Conservation (phyloP, 2,797 vertebrate genomes). For the Lycodopsis pacificus region DNA sequence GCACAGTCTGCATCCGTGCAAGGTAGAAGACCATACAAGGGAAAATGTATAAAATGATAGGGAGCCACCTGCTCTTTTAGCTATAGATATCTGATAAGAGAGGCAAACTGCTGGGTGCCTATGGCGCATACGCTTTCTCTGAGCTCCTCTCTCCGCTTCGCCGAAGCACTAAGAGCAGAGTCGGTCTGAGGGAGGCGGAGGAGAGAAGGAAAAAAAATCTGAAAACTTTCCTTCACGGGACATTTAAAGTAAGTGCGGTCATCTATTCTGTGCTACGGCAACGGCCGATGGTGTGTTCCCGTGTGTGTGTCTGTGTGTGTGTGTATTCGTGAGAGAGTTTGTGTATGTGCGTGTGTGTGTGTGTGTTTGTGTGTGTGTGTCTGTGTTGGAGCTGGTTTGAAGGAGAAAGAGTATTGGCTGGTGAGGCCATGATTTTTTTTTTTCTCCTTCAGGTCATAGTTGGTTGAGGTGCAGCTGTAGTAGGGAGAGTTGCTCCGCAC, state of each 20-base stretch:
- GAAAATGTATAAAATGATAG: conserved; percentile 77
- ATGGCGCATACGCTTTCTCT: conserved; percentile 56
- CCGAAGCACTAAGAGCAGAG: conserved; percentile 60
- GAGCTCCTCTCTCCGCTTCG: conserved; percentile 59
- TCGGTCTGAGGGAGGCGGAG: conserved; percentile 75
- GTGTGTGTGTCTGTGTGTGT: conserved; percentile 35
- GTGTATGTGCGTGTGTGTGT: not conserved
- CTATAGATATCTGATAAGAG: conserved; percentile 66
- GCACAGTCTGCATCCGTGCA: conserved; percentile 93
- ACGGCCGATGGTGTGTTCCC: conserved; percentile 68
- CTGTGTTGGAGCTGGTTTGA: conserved; percentile 62
- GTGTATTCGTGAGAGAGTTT: conserved; percentile 33
- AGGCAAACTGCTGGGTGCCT: conserved; percentile 54
- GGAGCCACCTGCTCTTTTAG: conserved; percentile 68
- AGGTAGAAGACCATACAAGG: conserved; percentile 86
- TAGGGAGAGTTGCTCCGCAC: conserved; percentile 34
- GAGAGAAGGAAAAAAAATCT: conserved; percentile 69
- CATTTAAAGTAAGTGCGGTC: conserved; percentile 98
- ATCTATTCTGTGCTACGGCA: conserved; percentile 92
- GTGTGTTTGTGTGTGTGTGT: conserved; percentile 29
- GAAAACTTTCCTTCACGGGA: conserved; percentile 93
- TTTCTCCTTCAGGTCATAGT: conserved; percentile 66
- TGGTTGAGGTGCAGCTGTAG: conserved; percentile 70
- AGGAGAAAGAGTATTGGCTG: conserved; percentile 77
- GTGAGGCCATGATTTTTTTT: conserved; percentile 76